These are phyloP conservation scores for Neoarius graeffei DNA, from an alignment of 2,113 vertebrate species.

Conservation along the genomic window DNA sequence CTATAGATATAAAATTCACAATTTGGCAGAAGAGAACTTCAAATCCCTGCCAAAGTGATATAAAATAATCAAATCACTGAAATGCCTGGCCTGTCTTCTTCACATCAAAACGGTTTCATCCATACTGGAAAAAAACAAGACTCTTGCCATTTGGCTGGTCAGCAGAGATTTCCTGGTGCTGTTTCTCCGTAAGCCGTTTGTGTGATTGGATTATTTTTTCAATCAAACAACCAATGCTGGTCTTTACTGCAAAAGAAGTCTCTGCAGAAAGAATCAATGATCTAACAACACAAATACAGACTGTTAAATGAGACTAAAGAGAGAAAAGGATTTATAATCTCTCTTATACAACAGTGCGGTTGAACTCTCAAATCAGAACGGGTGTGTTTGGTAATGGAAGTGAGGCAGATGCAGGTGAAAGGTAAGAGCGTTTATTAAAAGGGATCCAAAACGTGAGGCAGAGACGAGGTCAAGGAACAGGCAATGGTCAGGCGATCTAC, in stretches of 20 bases:
- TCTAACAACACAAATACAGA: background rate
- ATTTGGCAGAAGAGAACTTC: background rate
- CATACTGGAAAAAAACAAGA: background rate
- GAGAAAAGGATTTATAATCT: background rate
- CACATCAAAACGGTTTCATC: background rate
- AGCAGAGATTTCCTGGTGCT: background rate
- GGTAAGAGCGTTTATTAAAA: too few relatives aligned
- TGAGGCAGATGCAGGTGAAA: too few relatives aligned
- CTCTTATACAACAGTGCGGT: background rate
- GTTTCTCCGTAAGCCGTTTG: background rate
- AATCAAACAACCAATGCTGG: background rate
- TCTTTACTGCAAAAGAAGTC: background rate
- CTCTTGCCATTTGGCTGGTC: background rate
- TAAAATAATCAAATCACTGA: background rate
- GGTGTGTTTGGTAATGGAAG: too few relatives aligned
- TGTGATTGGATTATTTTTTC: background rate
- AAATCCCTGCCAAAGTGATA: background rate
- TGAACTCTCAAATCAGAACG: background rate
- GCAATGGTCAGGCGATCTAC: too few relatives aligned
- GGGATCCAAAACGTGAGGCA: too few relatives aligned
- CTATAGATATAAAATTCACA: background rate
- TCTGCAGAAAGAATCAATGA: constrained; percentile 4
- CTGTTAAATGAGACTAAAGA: background rate
- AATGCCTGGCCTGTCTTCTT: background rate
- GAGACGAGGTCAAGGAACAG: too few relatives aligned